Percentiles rank a stretch among this genome's conserved stretches.
phyloP scores from a whole-genome alignment of 2,888 invertebrate species.

The Oxystoma pomonae region DNA sequence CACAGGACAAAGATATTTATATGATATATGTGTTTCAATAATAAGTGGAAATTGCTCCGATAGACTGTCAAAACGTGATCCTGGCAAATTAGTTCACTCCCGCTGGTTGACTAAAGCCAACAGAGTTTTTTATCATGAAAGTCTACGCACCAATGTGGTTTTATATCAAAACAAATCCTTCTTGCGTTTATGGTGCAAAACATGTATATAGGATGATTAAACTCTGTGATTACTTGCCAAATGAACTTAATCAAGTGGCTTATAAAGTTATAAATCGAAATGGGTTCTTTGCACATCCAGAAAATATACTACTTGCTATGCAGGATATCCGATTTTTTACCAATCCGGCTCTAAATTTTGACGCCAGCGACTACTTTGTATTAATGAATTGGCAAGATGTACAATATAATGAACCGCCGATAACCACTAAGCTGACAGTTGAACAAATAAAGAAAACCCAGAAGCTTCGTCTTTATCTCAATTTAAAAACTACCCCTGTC shows the following conservation, averaged over 20 bases:
- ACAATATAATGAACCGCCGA: constrained; percentile 7
- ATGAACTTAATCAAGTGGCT: constrained; percentile 20
- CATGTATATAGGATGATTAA: constrained; percentile 26
- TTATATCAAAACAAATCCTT: constrained; percentile 9
- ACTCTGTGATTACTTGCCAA: constrained; percentile 8
- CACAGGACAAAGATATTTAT: constrained; percentile 13
- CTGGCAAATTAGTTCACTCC: constrained; percentile 9
- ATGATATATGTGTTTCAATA: constrained; percentile 9
- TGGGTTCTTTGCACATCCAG: constrained; percentile 27
- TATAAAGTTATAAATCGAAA: constrained; percentile 30
- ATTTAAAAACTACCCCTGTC: too few species aligned
- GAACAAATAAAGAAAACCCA: too few species aligned
- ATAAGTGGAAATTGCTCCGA: constrained; percentile 5
- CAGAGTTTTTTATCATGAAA: constrained; percentile 13
- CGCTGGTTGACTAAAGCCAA: constrained; percentile 15
- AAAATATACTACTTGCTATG: constrained; percentile 29
- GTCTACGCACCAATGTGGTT: too few species aligned
- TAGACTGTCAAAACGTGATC: constrained; percentile 3
- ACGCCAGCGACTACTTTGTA: constrained; percentile 10
- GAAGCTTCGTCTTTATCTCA: too few species aligned
- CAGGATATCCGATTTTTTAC: constrained; percentile 6
- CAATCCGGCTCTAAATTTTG: constrained; percentile 12
- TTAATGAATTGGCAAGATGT: constrained; percentile 15
- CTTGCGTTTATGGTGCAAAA: constrained; percentile 29
- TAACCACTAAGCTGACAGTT: constrained; percentile 9